These are phyloP conservation scores for Andrena hattorfiana DNA, from an alignment of 2,888 invertebrate genomes.

Conservation along the genomic window DNA sequence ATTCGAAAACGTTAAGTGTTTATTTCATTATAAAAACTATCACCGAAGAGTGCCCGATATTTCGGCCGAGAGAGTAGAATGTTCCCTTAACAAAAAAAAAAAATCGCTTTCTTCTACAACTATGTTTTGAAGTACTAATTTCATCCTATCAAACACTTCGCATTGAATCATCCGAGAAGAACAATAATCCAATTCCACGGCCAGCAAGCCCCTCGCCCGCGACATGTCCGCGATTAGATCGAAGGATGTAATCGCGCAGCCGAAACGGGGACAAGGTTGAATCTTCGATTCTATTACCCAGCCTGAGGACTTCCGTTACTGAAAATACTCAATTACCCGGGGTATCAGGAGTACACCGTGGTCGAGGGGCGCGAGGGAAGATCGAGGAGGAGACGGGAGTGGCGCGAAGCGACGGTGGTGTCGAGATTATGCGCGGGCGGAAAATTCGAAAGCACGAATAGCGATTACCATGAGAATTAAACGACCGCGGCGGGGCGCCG, in stretches of 20 bases:
- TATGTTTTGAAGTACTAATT: too few relatives aligned
- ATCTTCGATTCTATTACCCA: conserved; percentile 58
- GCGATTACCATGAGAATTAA: conserved; percentile 69
- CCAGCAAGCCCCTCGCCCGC: not conserved
- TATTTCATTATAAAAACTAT: too few relatives aligned
- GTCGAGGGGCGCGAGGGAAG: not conserved
- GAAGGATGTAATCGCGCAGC: not conserved
- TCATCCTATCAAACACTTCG: not conserved
- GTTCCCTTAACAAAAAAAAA: too few relatives aligned
- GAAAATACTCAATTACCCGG: conserved; percentile 48
- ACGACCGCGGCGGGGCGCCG: conserved; percentile 41
- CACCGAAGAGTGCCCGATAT: too few relatives aligned
- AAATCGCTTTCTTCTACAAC: too few relatives aligned
- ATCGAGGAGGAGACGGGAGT: not conserved
- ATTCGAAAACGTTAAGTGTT: too few relatives aligned
- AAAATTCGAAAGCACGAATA: conserved; percentile 60
- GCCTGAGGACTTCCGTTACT: conserved; percentile 28
- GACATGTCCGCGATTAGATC: conserved; percentile 5
- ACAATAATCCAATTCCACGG: not conserved
- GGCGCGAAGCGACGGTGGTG: not conserved
- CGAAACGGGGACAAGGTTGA: conserved; percentile 26
- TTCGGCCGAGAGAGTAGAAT: too few relatives aligned
- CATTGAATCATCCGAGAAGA: not conserved
- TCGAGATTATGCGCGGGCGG: conserved; percentile 42
- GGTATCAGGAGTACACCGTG: not conserved